A percentile compares a stretch with the other conserved stretches of the same genome.
Evolutionary conservation across 2,888 invertebrate species (phyloP).

Genomic region (Tenthredo scrophulariae): DNA sequence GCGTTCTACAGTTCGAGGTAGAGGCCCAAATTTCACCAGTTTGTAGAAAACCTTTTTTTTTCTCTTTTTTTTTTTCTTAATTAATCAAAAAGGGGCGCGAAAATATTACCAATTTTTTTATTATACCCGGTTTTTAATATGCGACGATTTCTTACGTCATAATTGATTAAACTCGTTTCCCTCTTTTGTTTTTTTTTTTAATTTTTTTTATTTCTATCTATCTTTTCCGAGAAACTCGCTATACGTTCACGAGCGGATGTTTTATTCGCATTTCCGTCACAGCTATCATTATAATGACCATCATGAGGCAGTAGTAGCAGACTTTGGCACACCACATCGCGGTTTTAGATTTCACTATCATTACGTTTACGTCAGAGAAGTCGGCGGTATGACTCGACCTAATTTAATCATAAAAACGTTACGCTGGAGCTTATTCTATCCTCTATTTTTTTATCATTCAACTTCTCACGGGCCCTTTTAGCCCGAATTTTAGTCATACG

Average conservation of each 20-base stretch:
- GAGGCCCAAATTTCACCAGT: background rate
- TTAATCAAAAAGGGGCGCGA: too few relatives aligned
- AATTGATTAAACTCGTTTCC: background rate
- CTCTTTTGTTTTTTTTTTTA: too few relatives aligned
- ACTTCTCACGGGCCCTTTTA: background rate
- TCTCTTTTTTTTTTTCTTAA: too few relatives aligned
- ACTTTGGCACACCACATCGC: background rate
- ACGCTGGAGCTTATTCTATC: background rate
- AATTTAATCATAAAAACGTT: conserved; percentile 23
- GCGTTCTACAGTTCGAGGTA: background rate
- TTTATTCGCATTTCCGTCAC: conserved; percentile 22
- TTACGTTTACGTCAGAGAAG: conserved; percentile 16
- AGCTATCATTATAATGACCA: background rate
- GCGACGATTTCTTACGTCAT: background rate
- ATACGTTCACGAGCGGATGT: background rate
- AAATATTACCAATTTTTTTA: too few relatives aligned
- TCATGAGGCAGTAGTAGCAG: background rate
- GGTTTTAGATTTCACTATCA: conserved; percentile 34
- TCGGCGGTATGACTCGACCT: background rate
- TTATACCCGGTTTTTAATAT: too few relatives aligned
- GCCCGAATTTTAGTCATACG: background rate
- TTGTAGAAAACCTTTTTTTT: background rate
- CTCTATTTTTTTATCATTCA: background rate
- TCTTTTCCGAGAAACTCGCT: background rate
- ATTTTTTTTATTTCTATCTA: too few relatives aligned